Base-by-base conservation (phyloP, 2,113 vertebrate species). In the Otus sunia region DNA sequence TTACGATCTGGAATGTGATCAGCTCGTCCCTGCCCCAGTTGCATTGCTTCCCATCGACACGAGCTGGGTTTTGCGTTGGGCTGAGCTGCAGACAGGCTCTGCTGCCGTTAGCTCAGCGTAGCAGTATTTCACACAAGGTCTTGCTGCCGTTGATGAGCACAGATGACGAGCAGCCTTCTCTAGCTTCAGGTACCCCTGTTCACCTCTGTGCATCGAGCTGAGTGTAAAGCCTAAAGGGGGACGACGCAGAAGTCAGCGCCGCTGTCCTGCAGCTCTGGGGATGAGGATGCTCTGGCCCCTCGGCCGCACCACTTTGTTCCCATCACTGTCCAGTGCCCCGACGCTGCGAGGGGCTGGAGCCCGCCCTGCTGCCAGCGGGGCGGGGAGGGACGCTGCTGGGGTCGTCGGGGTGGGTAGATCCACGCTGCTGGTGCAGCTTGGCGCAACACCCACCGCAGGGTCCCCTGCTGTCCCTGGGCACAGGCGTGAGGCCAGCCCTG, bases 11-110 rank as follows among this genome's bases (percentile, higher is more conserved):
- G 34, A 72, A 43, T 0, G 6, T 1, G 2, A 34, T 39, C 29
- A 11, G 50, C 53, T 50, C 37, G 6, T 41, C 47, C 39, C 43
- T 72, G 74, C 39, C 43, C 39, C 3, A 0, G 59, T 63, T 59
- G 29, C 67, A 5, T 13, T 34, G 36, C 56, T 88, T 13, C 36
- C 34, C 1, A 0, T 37, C 5, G 0, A 1, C 2, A 2, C 34
- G 3, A 2, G 1, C 52, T 19, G 53, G 6, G 47, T 64, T 69
- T 52, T 14, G 32, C 25, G 0, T 0, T 1, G 3, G 56, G n/a
- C 21, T 32, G 10, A 67, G 39, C 64, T 34, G 69, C 39, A 53
- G 66, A 22, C 30, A 22, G 84, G 60, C 69, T 49, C 45, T 84
- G 76, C 36, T 1, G 0, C 34, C 6, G 13, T 12, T 10, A 15